Base-by-base conservation (phyloP, 1,140 invertebrate genomes). In the Drosophila seguyi region DNA sequence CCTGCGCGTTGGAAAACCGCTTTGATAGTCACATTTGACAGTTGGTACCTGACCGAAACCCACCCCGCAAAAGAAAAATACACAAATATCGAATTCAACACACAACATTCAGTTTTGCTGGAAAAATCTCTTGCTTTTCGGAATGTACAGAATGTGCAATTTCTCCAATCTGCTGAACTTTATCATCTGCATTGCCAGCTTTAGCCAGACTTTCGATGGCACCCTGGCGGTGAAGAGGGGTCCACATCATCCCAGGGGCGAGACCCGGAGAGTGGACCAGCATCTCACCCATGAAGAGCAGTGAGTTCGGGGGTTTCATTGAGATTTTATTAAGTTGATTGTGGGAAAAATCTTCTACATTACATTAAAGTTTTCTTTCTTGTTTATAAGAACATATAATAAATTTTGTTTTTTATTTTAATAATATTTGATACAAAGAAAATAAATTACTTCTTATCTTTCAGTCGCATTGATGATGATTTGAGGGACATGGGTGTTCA, bases 161-260 rank as follows among this genome's bases (percentile, higher is more conserved):
- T 66, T 92, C 41, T 90, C 86, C 29, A 92, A 92, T 75, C 68
- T 92, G 18, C 48, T 91, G 6, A 92, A 92, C 66, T 91, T 92
- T 1, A 92, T 92, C 25, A 91, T 92, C 34, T 92, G 84, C 68
- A 77, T 92, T 36, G 87, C 81, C 5, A 92, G 81, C 29, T 90
- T 92, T 16, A 87, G 91, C 47, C 91, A 92, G 72, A 81, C 60
- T 1, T 79, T 92, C 5, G 91, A 90, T 34, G 71, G 55, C n/a
- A 56, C 66, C 4, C 18, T 78, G 75, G 84, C 87, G 2, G 41
- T 79, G 1, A 92, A 92, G 45, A 92, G 95, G 73, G 95, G 96
- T 34, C 96, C 95, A 1, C 95, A 96, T 93, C 95, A 96, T 93
- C 95, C 95, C 5, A 93, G 93, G 56, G 94, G 95, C 38, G 93